These are phyloP conservation scores for Tinea pellionella DNA, from an alignment of 2,888 invertebrate species.

Conservation along the genomic window DNA sequence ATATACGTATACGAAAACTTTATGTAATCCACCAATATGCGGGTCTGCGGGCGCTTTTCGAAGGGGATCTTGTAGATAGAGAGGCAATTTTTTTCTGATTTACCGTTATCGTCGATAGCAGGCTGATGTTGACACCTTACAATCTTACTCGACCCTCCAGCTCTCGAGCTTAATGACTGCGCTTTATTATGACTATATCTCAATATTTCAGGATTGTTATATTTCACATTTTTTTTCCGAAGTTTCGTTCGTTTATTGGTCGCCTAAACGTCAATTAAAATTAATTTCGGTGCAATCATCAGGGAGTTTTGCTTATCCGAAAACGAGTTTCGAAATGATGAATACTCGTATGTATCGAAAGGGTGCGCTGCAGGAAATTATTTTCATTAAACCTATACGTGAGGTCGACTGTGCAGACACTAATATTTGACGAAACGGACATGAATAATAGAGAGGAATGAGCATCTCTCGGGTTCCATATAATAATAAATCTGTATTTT, in stretches of 20 bases:
- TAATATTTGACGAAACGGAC: neutral
- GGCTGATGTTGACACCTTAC: slow-evolving; percentile 22
- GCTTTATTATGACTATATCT: neutral
- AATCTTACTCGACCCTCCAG: neutral
- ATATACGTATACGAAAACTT: neutral
- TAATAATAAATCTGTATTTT: neutral
- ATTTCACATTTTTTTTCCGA: neutral
- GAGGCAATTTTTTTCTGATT: slow-evolving; percentile 20
- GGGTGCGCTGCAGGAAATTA: neutral
- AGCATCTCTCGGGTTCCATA: neutral
- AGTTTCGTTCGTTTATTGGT: neutral
- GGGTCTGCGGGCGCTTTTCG: neutral
- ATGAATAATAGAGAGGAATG: neutral
- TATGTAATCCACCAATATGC: neutral
- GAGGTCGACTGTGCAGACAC: neutral
- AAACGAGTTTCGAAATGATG: neutral
- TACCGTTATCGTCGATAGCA: slow-evolving; percentile 18
- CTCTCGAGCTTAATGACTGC: neutral
- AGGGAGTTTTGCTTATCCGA: neutral
- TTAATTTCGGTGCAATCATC: neutral
- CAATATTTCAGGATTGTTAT: neutral
- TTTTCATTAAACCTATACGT: neutral
- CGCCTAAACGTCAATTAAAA: neutral
- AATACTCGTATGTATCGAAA: neutral
- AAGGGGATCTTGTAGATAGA: neutral